Conservation (phyloP, 2,888 invertebrate species). For the Netelia melanura region DNA sequence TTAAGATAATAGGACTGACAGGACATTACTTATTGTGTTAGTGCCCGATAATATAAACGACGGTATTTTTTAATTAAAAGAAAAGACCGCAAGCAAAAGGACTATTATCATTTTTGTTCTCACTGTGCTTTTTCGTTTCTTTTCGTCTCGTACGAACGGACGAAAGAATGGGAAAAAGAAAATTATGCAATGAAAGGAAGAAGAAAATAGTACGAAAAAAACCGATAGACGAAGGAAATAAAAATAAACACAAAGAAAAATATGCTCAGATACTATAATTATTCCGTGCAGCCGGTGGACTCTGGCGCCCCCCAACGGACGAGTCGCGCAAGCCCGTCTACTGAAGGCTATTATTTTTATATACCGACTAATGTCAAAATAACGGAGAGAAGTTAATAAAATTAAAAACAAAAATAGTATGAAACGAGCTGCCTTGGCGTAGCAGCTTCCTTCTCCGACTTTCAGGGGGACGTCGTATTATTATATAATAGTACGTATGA, state of each 20-base stretch:
- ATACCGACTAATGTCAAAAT: constrained; percentile 64
- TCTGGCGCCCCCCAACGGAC: constrained; percentile 66
- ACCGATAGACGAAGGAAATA: constrained; percentile 3
- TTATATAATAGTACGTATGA: constrained; percentile 65
- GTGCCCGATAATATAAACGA: constrained; percentile 72
- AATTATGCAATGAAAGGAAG: constrained; percentile 3
- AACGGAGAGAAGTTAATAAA: constrained; percentile 46
- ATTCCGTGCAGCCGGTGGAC: constrained; percentile 72
- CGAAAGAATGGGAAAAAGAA: too few species aligned
- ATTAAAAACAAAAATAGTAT: constrained; percentile 38
- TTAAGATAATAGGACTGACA: constrained; percentile 81
- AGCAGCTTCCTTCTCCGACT: constrained; percentile 71
- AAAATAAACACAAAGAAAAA: constrained; percentile 58
- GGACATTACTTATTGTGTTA: constrained; percentile 78
- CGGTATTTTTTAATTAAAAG: constrained; percentile 30
- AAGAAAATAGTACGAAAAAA: constrained; percentile 14
- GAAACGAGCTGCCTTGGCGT: constrained; percentile 65
- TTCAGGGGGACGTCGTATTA: constrained; percentile 62
- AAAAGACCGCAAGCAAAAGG: constrained; percentile 8
- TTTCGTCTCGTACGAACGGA: not conserved
- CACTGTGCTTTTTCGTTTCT: constrained; percentile 11
- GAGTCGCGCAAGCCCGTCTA: constrained; percentile 66
- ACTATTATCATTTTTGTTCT: not conserved
- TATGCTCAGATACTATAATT: constrained; percentile 78
- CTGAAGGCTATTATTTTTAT: constrained; percentile 84